Evolutionary conservation across 2,113 vertebrate genomes (phyloP).

Genomic region (Megaceryle torquata): DNA sequence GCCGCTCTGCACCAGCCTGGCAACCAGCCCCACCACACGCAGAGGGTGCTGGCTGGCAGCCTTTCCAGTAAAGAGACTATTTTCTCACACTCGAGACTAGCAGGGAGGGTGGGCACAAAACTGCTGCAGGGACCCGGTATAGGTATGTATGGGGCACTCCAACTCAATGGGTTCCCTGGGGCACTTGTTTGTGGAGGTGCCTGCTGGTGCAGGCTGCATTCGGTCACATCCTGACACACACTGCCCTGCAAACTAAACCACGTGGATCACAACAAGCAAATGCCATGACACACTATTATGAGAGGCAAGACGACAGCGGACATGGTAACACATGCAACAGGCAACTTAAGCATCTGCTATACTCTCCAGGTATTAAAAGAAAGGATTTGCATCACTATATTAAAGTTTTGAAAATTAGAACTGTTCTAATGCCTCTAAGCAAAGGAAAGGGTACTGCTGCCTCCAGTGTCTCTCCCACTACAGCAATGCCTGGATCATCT

Average conservation of each 20-base stretch:
- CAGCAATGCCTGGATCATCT: slow-evolving; percentile 28
- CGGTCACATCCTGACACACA: rapidly evolving
- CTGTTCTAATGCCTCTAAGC: neutral
- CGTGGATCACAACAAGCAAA: rapidly evolving
- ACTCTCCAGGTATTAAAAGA: neutral
- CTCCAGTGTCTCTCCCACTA: neutral
- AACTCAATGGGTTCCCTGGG: rapidly evolving
- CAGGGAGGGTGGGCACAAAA: rapidly evolving
- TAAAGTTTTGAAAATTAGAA: neutral
- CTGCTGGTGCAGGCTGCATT: rapidly evolving
- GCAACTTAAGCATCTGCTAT: neutral
- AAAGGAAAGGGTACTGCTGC: neutral
- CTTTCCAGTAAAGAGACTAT: rapidly evolving
- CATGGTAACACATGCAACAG: neutral
- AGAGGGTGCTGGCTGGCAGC: neutral
- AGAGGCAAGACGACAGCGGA: neutral
- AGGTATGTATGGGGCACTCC: rapidly evolving
- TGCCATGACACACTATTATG: rapidly evolving
- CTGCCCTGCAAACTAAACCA: neutral
- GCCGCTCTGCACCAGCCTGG: neutral
- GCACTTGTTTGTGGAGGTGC: rapidly evolving
- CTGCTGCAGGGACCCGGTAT: rapidly evolving
- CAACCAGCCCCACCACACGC: rapidly evolving
- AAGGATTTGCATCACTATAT: neutral
- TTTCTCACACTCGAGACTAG: rapidly evolving